Evolutionary conservation across 2,113 vertebrate species (phyloP), one percentile per base, ranked within the genome.

Genomic region (Thunnus maccoyii): DNA sequence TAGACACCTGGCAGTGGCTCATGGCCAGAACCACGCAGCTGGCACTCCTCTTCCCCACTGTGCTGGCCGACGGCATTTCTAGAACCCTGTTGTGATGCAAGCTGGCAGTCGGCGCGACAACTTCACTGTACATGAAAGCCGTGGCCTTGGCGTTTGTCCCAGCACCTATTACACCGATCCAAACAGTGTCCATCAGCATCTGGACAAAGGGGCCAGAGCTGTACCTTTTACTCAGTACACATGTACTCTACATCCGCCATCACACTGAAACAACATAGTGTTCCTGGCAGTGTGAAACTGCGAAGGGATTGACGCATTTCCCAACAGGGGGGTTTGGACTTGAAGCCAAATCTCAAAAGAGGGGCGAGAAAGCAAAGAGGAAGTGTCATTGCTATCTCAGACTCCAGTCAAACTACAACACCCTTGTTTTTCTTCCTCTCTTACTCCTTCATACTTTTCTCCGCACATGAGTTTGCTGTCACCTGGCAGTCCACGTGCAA

Each of bases 91-190:
- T 73, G 85, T 86, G 90, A 89, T 44, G 41, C 87, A 88, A 84
- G 89, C 91, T 93, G 91, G 87, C 88, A 87, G 76, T 73, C 68
- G n/a, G 76, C 41, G 55, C 62, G 60, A 86, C 88, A 88, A 86
- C 81, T 89, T 91, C 78, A 70, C 76, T 54, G 58, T 82, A 91
- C 93, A 93, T 82, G 86, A 91, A 90, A 91, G 86, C 82, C 78
- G 30, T 20, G 80, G 86, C 91, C 89, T 90, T 91, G 92, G 94
- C 86, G 41, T 14, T 18, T 13, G 58, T 88, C 86, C 91, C 75
- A 30, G 70, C 78, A 50, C 75, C 86, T 62, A 64, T 86, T 85
- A 83, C 78, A 78, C 32, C 16, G 32, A 86, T 85, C 76, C 80
- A 65, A 87, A 87, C 77, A 51, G 65, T 32, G 84, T 82, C 86